Evolutionary conservation across 2,113 vertebrate genomes (phyloP), one percentile per base, ranked within the genome.

Genomic region (Chionodraco myersi): DNA sequence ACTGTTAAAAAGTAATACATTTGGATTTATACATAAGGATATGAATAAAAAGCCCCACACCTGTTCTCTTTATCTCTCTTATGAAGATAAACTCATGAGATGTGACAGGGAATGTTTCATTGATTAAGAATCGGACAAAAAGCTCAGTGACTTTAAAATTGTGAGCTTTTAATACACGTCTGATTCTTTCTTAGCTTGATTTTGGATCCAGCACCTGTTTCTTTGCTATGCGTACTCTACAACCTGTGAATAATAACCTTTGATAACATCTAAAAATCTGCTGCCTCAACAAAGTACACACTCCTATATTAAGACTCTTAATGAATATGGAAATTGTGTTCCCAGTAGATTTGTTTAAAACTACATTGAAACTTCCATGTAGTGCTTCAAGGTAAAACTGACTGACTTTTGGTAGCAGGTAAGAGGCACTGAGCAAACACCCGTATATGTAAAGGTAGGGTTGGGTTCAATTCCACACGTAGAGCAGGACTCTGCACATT

Each of bases 381-480:
- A 81, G 85, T 85, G 86, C 70, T 74, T 72, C 30, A 49, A 48
- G 59, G 59, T 68, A 41, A 57, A 62, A 75, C 62, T 63, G 62
- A 51, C 18, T n/a, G 75, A 75, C 30, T 62, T 48, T 57, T 52
- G 60, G 58, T 51, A 48, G 62, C 56, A 56, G 72, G 63, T 41
- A n/a, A 75, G 78, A 83, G 79, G 83, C 86, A 86, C 26, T n/a
- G 53, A 82, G 61, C 18, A 72, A 69, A 79, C 10, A 79, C 68
- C 75, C 75, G 78, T 13, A 59, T 48, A 54, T 64, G 51, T 65
- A 47, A 63, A 45, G 11, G 30, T 26, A 21, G 12, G 52, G 60
- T 1, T 14, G 47, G 26, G 56, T 57, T 72, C 7, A 64, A 14
- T 45, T 78, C 53, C 34, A 56, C 9, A 41, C 5, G 7, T 10